Percentiles rank a stretch among this genome's conserved stretches.
Evolutionary conservation across 2,888 invertebrate genomes (phyloP).

Genomic region (Hyposoter didymator): DNA sequence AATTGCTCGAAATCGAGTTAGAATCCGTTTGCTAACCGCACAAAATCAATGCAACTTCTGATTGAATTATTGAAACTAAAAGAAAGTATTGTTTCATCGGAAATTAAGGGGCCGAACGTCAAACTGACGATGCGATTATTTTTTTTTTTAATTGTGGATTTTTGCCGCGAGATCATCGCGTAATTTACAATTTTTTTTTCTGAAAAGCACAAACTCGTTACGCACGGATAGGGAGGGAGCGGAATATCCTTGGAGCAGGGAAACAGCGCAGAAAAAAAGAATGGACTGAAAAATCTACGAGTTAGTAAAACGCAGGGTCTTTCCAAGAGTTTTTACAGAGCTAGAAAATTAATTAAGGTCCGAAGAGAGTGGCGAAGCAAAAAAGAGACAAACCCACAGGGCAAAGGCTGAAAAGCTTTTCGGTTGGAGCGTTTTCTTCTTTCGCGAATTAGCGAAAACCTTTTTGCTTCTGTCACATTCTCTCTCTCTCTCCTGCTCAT

Average conservation of each 20-base stretch:
- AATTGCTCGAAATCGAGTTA: slow-evolving; percentile 13
- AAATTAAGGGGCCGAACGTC: neutral
- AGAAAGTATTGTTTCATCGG: neutral
- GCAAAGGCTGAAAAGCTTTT: slow-evolving; percentile 19
- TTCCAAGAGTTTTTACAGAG: slow-evolving; percentile 35
- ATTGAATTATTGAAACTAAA: neutral
- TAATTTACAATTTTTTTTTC: neutral
- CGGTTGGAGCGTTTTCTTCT: slow-evolving; percentile 44
- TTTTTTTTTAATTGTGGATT: neutral
- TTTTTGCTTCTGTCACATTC: slow-evolving; percentile 28
- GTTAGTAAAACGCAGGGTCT: slow-evolving; percentile 2
- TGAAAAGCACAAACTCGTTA: neutral
- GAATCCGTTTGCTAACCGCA: slow-evolving; percentile 24
- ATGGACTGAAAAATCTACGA: neutral
- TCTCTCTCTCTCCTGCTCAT: neutral
- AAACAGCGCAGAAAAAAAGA: neutral
- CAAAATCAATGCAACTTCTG: neutral
- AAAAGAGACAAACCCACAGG: neutral
- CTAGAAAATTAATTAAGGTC: slow-evolving; percentile 62
- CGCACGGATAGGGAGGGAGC: neutral
- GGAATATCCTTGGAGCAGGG: neutral
- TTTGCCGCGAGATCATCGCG: neutral
- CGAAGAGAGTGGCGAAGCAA: slow-evolving; percentile 1
- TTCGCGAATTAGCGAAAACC: slow-evolving; percentile 48
- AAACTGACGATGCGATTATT: neutral